phyloP scores from a whole-genome alignment of 2,888 invertebrate genomes.

The Zygogramma bicolorata region DNA sequence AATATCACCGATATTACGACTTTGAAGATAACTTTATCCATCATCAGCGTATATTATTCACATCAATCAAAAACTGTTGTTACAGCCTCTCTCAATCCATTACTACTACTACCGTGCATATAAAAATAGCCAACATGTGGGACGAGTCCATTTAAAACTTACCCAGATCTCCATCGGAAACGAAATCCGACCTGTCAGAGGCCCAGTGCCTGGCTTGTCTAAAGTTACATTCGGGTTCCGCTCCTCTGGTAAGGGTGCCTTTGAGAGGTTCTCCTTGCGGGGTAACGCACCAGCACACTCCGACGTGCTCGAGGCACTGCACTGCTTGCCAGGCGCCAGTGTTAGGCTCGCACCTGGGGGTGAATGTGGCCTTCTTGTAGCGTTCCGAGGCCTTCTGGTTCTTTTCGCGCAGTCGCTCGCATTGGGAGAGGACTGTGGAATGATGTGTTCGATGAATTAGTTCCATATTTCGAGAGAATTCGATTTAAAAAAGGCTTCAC shows the following conservation, averaged over 20 bases:
- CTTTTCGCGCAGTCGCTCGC: conserved; percentile 83
- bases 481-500: too few relatives aligned
- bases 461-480: too few relatives aligned
- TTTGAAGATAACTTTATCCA: too few relatives aligned
- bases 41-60: too few relatives aligned
- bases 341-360: conserved; percentile 79
- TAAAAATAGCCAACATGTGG: too few relatives aligned
- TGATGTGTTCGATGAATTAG: not conserved
- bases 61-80: too few relatives aligned
- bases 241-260: conserved; percentile 83
- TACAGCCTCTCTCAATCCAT: too few relatives aligned
- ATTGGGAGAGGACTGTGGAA: conserved; percentile 78
- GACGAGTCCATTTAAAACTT: conserved; percentile 32
- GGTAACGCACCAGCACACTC: conserved; percentile 90
- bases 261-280: conserved; percentile 85
- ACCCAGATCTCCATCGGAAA: conserved; percentile 71
- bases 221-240: conserved; percentile 83
- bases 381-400: conserved; percentile 80
- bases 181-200: conserved; percentile 57
- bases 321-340: conserved; percentile 85
- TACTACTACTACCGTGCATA: too few relatives aligned
- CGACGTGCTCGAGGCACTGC: conserved; percentile 82
- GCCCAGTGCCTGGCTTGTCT: conserved; percentile 78
- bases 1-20: too few relatives aligned
- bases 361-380: conserved; percentile 80